Evolutionary conservation across 2,888 invertebrate species (phyloP).

Genomic region (Portevinia maculata): DNA sequence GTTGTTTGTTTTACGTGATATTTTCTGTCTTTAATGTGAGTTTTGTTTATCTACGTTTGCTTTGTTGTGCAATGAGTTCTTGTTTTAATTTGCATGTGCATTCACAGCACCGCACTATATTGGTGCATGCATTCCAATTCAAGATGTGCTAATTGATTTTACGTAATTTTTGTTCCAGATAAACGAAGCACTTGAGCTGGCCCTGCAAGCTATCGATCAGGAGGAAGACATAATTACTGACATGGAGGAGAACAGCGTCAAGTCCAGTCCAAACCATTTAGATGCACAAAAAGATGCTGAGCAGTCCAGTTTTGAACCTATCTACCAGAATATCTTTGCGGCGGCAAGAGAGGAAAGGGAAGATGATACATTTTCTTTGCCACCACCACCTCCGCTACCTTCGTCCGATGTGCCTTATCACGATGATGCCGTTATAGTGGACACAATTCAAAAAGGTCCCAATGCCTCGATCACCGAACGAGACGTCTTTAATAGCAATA

Average conservation of each 20-base stretch:
- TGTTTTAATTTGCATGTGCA: slow-evolving; percentile 67
- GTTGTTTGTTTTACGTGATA: slow-evolving; percentile 41
- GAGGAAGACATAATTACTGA: slow-evolving; percentile 69
- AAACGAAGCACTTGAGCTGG: slow-evolving; percentile 86
- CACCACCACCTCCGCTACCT: slow-evolving; percentile 68
- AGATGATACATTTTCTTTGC: slow-evolving; percentile 71
- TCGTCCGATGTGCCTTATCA: slow-evolving; percentile 39
- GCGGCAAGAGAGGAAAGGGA: slow-evolving; percentile 76
- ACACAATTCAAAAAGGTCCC: slow-evolving; percentile 77
- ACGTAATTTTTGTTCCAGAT: slow-evolving; percentile 83
- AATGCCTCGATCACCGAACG: slow-evolving; percentile 61
- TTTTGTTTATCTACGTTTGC: slow-evolving; percentile 37
- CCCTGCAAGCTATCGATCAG: slow-evolving; percentile 86
- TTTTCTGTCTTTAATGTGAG: slow-evolving; percentile 33
- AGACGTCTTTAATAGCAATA: slow-evolving; percentile 19
- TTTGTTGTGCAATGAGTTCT: slow-evolving; percentile 52
- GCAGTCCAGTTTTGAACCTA: slow-evolving; percentile 78
- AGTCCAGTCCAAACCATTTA: slow-evolving; percentile 72
- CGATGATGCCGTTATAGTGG: slow-evolving; percentile 51
- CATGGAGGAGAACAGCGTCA: slow-evolving; percentile 78
- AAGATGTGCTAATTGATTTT: slow-evolving; percentile 63
- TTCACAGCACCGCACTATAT: slow-evolving; percentile 47
- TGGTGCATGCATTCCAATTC: background rate
- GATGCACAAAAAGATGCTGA: slow-evolving; percentile 62
- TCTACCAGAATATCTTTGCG: slow-evolving; percentile 83